A percentile compares a stretch with the other conserved stretches of the same genome.
Evolutionary conservation across 2,888 invertebrate genomes (phyloP).

Genomic region (Platerodrilus igneus): DNA sequence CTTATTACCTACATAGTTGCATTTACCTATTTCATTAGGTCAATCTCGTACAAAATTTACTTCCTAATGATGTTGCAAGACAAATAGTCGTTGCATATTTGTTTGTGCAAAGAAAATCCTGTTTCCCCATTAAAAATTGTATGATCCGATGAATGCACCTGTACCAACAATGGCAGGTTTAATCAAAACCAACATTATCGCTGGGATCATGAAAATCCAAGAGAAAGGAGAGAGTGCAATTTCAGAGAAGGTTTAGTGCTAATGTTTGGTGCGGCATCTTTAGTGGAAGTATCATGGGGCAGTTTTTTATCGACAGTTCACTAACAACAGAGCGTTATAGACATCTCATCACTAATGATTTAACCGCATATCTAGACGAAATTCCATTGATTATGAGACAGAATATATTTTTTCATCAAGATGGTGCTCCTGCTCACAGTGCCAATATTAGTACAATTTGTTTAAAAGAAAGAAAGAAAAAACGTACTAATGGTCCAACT

Average conservation of each 20-base stretch:
- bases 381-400: constrained; percentile 5
- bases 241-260: constrained; percentile 6
- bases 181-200: constrained; percentile 3
- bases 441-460: too few species aligned
- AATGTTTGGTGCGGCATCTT: constrained; percentile 3
- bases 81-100: too few species aligned
- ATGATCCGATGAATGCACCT: background rate
- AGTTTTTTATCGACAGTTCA: background rate
- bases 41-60: too few species aligned
- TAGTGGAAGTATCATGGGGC: background rate
- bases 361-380: constrained; percentile 6
- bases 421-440: too few species aligned
- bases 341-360: constrained; percentile 7
- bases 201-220: background rate
- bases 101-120: constrained; percentile 2
- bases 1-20: background rate
- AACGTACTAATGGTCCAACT: too few species aligned
- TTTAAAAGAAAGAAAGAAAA: too few species aligned
- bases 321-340: background rate
- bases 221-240: background rate
- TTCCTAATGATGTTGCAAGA: too few species aligned
- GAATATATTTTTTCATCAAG: constrained; percentile 4
- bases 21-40: too few species aligned
- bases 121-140: too few species aligned
- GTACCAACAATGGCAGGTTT: background rate